phyloP scores from a whole-genome alignment of 2,797 vertebrate genomes.

The Peromyscus aztecus region DNA sequence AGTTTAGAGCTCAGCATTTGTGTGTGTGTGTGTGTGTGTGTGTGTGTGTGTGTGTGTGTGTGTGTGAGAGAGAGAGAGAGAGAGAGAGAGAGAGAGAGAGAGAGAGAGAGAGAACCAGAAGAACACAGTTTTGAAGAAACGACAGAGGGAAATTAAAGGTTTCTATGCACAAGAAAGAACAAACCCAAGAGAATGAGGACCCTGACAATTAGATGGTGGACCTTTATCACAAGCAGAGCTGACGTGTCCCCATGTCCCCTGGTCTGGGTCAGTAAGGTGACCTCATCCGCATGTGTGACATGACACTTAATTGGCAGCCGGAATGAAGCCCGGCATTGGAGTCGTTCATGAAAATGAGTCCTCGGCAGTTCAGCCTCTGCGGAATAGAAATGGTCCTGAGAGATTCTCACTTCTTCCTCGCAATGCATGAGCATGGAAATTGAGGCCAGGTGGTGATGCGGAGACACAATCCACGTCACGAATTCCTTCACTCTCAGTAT shows the following conservation, averaged over 20 bases:
- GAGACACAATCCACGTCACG: neutral
- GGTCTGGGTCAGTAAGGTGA: conserved; percentile 66
- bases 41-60: too few species aligned
- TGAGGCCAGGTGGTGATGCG: neutral
- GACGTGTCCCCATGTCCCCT: conserved; percentile 28
- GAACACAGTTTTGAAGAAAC: conserved; percentile 51
- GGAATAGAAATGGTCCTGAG: conserved; percentile 21
- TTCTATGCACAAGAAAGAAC: conserved; percentile 65
- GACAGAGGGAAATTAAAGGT: conserved; percentile 68
- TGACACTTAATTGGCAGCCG: conserved; percentile 76
- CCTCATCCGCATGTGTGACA: conserved; percentile 59
- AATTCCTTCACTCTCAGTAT: conserved; percentile 12
- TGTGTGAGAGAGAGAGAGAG: neutral
- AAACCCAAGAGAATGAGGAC: conserved; percentile 57
- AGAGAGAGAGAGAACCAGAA: neutral
- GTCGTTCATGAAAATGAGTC: conserved; percentile 68
- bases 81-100: neutral
- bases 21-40: too few species aligned
- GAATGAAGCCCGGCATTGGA: conserved; percentile 49
- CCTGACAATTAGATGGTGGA: conserved; percentile 67
- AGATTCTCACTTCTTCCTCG: neutral
- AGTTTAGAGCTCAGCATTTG: neutral
- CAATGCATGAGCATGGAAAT: neutral
- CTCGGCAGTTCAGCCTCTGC: neutral
- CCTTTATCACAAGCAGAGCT: conserved; percentile 70